A percentile compares a stretch with the other conserved stretches of the same genome.
These are phyloP conservation scores for Oreochromis aureus DNA, from an alignment of 2,113 vertebrate genomes.

Conservation along the genomic window DNA sequence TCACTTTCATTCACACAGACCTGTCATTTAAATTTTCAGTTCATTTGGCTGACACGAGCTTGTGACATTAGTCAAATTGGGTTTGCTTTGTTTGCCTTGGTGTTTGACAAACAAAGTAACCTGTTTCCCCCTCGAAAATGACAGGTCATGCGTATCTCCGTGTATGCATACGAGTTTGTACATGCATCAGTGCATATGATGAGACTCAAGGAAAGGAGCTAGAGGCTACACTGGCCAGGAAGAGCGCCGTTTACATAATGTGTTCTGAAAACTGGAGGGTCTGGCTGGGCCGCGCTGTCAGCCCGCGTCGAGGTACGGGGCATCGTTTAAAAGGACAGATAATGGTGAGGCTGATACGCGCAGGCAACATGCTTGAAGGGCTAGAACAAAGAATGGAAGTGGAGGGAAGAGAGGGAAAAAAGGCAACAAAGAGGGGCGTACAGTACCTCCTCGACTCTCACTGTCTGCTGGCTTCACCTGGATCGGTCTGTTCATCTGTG, in stretches of 20 bases:
- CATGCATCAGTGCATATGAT: constrained; percentile 35
- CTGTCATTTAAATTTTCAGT: not conserved
- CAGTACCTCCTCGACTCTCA: constrained; percentile 93
- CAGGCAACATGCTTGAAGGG: constrained; percentile 47
- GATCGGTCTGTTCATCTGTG: constrained; percentile 98
- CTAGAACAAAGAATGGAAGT: constrained; percentile 10
- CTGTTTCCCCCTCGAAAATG: not conserved
- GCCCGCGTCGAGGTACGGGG: constrained; percentile 26
- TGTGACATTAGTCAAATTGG: not conserved
- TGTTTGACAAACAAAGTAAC: constrained; percentile 19
- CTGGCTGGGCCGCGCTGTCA: constrained; percentile 46
- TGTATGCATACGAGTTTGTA: not conserved
- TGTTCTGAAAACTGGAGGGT: constrained; percentile 42
- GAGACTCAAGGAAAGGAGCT: constrained; percentile 21
- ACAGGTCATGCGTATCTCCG: not conserved
- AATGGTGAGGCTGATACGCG: constrained; percentile 62
- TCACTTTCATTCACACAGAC: not conserved
- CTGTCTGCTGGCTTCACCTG: constrained; percentile 99
- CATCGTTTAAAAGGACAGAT: constrained; percentile 51
- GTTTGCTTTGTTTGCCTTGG: not conserved
- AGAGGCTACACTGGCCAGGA: not conserved
- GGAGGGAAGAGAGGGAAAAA: not conserved
- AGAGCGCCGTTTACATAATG: constrained; percentile 52
- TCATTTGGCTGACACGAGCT: not conserved
- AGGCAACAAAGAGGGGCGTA: constrained; percentile 14